These are phyloP conservation scores for Trididemnum miniatum DNA, from an alignment of 23 tunicate genomes.

Conservation along the genomic window DNA sequence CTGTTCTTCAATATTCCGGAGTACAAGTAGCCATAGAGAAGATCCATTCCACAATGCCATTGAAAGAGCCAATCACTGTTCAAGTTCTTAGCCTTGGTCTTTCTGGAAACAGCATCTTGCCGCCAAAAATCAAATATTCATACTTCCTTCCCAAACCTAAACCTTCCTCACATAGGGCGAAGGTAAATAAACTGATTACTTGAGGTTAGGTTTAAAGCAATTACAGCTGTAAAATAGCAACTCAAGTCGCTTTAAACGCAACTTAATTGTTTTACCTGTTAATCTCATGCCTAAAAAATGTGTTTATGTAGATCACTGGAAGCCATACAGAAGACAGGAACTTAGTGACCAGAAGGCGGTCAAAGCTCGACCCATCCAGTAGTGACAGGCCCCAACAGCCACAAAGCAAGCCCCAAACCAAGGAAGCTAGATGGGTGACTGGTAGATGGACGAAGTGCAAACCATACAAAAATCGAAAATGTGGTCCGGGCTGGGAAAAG, in stretches of 20 bases:
- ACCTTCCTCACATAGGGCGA: background rate
- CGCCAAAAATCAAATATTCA: conserved; percentile 74
- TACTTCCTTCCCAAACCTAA: conserved; percentile 44
- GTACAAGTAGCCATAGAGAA: conserved; percentile 53
- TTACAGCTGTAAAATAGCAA: no score
- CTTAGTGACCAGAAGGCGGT: background rate
- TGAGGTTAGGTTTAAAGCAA: no score
- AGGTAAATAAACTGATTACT: no score
- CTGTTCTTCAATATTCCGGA: conserved; percentile 79
- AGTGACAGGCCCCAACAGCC: no score
- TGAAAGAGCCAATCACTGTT: conserved; percentile 45
- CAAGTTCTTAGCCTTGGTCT: conserved; percentile 71
- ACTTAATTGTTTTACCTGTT: no score
- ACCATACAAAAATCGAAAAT: conserved; percentile 45
- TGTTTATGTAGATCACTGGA: background rate
- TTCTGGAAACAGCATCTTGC: conserved; percentile 60
- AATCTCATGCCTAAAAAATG: background rate
- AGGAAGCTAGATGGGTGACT: conserved; percentile 61
- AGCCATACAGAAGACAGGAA: background rate
- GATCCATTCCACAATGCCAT: conserved; percentile 55
- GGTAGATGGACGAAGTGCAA: conserved; percentile 84
- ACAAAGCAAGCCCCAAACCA: background rate
- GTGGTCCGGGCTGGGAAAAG: conserved; percentile 73
- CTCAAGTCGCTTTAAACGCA: no score
- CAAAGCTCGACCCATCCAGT: background rate